Base-by-base conservation (phyloP, 37 sponge, comb jelly and placozoan species). In the Spongilla lacustris region DNA sequence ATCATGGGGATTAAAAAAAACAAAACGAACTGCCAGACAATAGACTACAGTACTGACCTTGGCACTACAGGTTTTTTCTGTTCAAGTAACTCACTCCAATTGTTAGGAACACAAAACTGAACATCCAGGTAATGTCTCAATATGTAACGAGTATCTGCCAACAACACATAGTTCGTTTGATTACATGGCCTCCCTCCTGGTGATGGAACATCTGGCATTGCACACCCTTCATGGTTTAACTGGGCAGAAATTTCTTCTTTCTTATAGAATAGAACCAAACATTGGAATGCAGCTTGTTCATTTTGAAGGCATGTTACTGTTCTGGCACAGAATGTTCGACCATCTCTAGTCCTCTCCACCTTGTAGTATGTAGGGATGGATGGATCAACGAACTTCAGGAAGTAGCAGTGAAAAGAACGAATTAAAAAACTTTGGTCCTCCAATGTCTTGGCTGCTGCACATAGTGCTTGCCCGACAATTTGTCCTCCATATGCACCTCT, bases 351-450 rank as follows among this genome's bases (percentile, higher is more conserved):
- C 17, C 27, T 28, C 30, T 31, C 67, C 14, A 80, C 80, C 31
- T 49, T 31, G 33, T 80, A 80, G 21, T 32, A 67, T 21, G 66
- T 68, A 34, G 27, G 48, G 14, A 25, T 4, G 13, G 31, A 24
- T 27, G 26, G 24, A 27, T 82, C 71, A 28, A 70, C 71, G 4
- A 72, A 72, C 32, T 32, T 67, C 37, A 82, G n/a, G 35, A 82
- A 82, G 29, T 82, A 82, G 82, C 82, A 82, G 46, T 82, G 82
- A 3, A 41, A 35, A 25, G 82, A 82, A 41, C 32, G 71, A 41
- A 82, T 2, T 25, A 82, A 50, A 23, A 82, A 37, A 28, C 71
- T 28, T 35, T 25, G 49, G 71, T 82, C 72, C 19, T 67, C n/a
- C 37, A 82, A 22, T 24, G 82, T 70, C 23, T 71, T 67, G 19